Conservation (phyloP, 2,113 vertebrate genomes). For the Gymnogyps californianus region DNA sequence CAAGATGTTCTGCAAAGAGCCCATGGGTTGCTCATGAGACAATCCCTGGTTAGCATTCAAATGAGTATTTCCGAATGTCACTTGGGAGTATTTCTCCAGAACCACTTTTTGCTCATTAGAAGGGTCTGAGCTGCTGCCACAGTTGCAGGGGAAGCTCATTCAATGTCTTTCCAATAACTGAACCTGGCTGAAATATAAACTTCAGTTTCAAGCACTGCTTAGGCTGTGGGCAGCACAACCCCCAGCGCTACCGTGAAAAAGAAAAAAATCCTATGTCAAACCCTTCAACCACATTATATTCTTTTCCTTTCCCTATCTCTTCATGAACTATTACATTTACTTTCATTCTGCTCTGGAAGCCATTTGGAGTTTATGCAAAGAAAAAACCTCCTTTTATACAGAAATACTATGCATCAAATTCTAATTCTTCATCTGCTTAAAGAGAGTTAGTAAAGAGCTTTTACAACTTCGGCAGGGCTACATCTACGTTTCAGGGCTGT, state of each 20-base stretch:
- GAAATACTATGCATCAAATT: not conserved
- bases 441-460: slow-evolving; percentile 15
- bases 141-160: not conserved
- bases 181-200: not conserved
- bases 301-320: not conserved
- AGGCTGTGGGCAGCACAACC: not conserved
- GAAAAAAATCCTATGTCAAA: not conserved
- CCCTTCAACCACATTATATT: not conserved
- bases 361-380: slow-evolving; percentile 30
- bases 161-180: not conserved
- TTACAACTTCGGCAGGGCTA: not conserved
- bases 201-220: not conserved
- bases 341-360: slow-evolving; percentile 15
- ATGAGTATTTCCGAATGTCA: not conserved
- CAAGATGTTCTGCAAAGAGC: not conserved
- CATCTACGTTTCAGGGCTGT: not conserved
- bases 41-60: not conserved
- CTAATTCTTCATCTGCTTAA: slow-evolving; percentile 27
- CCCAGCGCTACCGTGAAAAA: not conserved
- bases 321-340: not conserved
- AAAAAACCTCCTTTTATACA: not conserved
- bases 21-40: not conserved
- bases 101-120: not conserved
- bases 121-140: not conserved
- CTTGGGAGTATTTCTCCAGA: not conserved